Conservation (phyloP, 2,888 invertebrate genomes). For the Neoscelio sp. region DNA sequence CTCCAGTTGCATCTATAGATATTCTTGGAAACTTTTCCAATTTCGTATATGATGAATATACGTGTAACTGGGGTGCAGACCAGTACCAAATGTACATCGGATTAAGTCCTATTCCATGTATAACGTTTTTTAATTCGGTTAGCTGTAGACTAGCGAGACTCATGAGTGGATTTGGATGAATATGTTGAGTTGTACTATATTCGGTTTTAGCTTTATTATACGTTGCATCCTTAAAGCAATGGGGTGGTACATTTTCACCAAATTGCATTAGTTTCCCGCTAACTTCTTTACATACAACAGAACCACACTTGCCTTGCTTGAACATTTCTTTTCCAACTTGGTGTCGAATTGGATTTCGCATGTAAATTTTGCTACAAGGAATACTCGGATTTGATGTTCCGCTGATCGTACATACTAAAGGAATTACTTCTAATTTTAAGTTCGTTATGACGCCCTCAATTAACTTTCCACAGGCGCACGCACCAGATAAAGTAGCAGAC, state of each 20-base stretch:
- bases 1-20: constrained; percentile 19
- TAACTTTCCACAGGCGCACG: background rate
- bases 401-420: background rate
- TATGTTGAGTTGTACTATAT: too few relatives aligned
- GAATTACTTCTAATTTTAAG: background rate
- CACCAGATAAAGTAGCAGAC: background rate
- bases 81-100: constrained; percentile 65
- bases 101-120: constrained; percentile 11
- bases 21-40: background rate
- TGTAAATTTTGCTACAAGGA: background rate
- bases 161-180: too few relatives aligned
- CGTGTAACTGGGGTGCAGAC: constrained; percentile 50
- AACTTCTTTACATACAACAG: background rate
- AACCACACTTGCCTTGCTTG: background rate
- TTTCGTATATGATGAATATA: background rate
- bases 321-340: background rate
- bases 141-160: too few relatives aligned
- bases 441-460: background rate
- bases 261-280: background rate
- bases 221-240: too few relatives aligned
- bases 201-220: too few relatives aligned
- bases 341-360: background rate
- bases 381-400: background rate
- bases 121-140: too few relatives aligned
- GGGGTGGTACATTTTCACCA: background rate